phyloP scores from a whole-genome alignment of 2,797 vertebrate genomes.

The Cossypha polioptera region DNA sequence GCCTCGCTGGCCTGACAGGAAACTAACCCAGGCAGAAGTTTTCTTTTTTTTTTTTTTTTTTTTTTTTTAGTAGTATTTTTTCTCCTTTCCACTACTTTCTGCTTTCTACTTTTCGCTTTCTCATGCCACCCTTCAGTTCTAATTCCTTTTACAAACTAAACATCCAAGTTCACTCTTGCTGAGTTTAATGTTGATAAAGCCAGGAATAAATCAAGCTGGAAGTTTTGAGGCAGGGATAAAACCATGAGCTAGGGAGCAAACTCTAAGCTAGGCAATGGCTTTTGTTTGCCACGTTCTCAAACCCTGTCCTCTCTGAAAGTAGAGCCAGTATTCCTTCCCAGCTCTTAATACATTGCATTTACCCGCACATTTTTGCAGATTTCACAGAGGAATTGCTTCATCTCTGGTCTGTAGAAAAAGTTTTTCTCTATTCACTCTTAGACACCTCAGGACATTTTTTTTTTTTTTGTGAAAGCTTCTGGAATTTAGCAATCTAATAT shows the following conservation, averaged over 20 bases:
- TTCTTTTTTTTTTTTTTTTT: too few relatives aligned
- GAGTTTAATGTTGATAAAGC: neutral
- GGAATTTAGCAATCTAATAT: neutral
- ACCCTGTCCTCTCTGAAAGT: neutral
- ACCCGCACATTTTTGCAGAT: neutral
- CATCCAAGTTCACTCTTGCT: neutral
- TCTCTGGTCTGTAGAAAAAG: neutral
- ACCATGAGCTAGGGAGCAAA: neutral
- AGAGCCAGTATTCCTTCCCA: neutral
- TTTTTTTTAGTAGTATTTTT: rapidly evolving
- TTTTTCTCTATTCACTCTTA: neutral
- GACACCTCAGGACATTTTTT: neutral
- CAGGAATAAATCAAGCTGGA: neutral
- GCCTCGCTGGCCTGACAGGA: neutral
- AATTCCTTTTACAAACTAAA: neutral
- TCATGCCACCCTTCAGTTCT: neutral
- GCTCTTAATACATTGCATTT: neutral
- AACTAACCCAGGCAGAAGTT: neutral
- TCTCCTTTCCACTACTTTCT: neutral
- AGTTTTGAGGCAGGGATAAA: neutral
- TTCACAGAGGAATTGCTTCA: neutral
- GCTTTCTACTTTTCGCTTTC: neutral
- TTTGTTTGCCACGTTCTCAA: neutral
- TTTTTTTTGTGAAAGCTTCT: neutral
- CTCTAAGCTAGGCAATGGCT: neutral